Percentiles rank a stretch among this genome's conserved stretches.
Conservation (phyloP, 1,140 invertebrate species). For the Lasioglossum baleicum region DNA sequence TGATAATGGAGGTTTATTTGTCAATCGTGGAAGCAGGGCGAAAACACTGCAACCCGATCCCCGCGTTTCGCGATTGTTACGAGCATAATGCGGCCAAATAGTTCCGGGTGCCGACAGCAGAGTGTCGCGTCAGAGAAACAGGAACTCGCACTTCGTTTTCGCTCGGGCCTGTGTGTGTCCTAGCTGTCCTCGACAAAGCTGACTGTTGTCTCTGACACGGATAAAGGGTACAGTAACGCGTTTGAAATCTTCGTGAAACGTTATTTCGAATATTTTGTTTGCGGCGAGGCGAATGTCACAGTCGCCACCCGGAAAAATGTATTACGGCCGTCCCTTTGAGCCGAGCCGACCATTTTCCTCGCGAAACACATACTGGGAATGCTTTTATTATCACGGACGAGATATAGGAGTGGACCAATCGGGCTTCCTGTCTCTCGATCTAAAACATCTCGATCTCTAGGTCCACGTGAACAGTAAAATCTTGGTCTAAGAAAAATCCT, state of each 20-base stretch:
- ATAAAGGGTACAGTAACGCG: constrained; percentile 2
- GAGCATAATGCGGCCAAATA: constrained; percentile 53
- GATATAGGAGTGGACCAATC: no score
- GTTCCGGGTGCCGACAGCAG: constrained; percentile 22
- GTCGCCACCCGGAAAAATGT: neutral
- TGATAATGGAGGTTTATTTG: no score
- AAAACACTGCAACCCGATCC: no score
- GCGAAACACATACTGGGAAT: neutral
- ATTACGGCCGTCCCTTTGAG: neutral
- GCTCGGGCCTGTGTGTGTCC: constrained; percentile 4
- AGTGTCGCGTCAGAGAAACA: constrained; percentile 37
- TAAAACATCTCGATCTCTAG: no score
- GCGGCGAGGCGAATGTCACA: neutral
- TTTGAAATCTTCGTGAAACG: constrained; percentile 15
- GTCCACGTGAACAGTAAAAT: no score
- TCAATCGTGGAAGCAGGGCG: no score
- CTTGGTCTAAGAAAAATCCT: no score
- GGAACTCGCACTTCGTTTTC: constrained; percentile 33
- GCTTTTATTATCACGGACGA: neutral
- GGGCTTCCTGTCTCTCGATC: no score
- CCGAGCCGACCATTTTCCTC: no score
- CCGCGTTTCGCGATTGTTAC: constrained; percentile 21
- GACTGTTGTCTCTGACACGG: constrained; percentile 31
- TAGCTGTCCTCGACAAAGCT: constrained; percentile 14
- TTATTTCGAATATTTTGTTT: neutral